Conservation (phyloP, 2,113 vertebrate genomes). For the Antennarius striatus region DNA sequence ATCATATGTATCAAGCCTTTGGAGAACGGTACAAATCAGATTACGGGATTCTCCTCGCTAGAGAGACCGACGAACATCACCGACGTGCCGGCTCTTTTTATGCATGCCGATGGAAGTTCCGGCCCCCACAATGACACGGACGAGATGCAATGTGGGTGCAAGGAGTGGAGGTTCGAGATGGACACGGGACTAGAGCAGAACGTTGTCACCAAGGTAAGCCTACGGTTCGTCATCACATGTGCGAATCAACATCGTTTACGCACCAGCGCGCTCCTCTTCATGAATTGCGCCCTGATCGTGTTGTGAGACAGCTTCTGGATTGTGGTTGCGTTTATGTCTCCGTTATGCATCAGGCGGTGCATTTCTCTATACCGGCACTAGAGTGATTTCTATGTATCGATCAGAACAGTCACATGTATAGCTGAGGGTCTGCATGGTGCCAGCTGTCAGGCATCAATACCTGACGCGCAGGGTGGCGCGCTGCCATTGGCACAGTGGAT, state of each 20-base stretch:
- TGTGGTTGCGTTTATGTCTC: constrained; percentile 10
- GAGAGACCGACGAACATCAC: constrained; percentile 50
- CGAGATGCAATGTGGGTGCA: constrained; percentile 81
- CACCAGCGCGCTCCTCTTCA: neutral
- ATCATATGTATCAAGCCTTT: constrained; percentile 80
- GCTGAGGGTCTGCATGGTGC: constrained; percentile 15
- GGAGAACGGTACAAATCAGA: constrained; percentile 65
- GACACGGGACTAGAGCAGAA: constrained; percentile 88
- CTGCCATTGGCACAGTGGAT: constrained; percentile 35
- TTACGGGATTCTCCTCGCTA: constrained; percentile 41
- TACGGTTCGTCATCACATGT: constrained; percentile 6
- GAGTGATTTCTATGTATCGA: neutral
- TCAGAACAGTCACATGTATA: neutral
- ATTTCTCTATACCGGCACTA: constrained; percentile 13
- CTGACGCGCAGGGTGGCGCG: constrained; percentile 51
- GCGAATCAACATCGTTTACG: neutral
- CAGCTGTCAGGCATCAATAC: constrained; percentile 47
- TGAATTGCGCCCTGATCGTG: neutral
- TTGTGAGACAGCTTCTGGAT: neutral
- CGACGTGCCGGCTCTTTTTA: constrained; percentile 30
- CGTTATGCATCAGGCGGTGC: constrained; percentile 9
- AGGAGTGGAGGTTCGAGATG: constrained; percentile 84
- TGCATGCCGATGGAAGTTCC: constrained; percentile 42
- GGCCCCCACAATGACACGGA: constrained; percentile 47
- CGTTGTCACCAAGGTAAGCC: constrained; percentile 93